Conservation (phyloP, 1,140 invertebrate genomes). For the Aporrectodea caliginosa region DNA sequence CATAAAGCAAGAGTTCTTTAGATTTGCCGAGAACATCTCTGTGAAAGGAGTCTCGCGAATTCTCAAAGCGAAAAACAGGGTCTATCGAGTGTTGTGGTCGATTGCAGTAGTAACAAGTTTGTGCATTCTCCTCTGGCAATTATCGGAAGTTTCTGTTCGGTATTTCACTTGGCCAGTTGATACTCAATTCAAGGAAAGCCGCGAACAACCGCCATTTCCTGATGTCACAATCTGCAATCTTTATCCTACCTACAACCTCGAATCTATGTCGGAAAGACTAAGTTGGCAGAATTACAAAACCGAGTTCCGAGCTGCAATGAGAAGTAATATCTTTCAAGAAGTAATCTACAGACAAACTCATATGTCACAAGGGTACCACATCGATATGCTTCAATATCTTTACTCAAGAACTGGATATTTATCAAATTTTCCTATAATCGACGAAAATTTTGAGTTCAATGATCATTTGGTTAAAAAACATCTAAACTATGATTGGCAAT, state of each 20-base stretch:
- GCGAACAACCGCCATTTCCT: background rate
- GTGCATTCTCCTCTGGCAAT: background rate
- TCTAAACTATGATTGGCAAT: no score
- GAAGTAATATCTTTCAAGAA: background rate
- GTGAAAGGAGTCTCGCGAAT: slow-evolving; percentile 6
- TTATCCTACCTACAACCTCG: background rate
- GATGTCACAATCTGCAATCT: slow-evolving; percentile 11
- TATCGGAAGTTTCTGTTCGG: background rate
- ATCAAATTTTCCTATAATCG: background rate
- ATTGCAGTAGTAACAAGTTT: background rate
- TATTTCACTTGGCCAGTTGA: slow-evolving; percentile 11
- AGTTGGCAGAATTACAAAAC: background rate
- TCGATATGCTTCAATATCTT: background rate
- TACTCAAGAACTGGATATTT: background rate
- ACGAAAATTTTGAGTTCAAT: no score
- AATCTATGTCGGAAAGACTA: background rate
- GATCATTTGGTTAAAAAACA: no score
- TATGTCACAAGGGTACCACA: background rate
- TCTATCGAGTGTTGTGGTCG: slow-evolving; percentile 4
- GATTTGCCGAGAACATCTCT: slow-evolving; percentile 7
- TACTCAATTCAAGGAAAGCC: background rate
- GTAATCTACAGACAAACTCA: background rate
- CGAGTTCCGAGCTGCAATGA: background rate
- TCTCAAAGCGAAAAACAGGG: slow-evolving; percentile 4
- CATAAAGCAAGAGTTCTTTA: slow-evolving; percentile 11